Evolutionary conservation across 2,113 vertebrate species (phyloP).

Genomic region (Campylorhamphus procurvoides): DNA sequence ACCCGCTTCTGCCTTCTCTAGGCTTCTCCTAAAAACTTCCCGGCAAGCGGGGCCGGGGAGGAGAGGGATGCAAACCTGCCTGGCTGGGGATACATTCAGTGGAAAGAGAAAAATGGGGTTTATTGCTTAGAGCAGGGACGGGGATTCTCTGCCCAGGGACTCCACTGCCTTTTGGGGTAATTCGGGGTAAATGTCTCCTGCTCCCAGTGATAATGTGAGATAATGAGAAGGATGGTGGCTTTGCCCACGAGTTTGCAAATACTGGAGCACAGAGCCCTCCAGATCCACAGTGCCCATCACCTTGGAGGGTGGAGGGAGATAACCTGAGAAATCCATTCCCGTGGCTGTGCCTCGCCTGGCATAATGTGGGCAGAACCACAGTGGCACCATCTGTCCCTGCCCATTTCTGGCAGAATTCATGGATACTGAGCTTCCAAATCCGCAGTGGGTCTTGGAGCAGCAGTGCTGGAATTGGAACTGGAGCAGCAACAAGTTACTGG

Average conservation of each 20-base stretch:
- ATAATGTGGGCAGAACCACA: too few species aligned
- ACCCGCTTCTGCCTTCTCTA: too few species aligned
- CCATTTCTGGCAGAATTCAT: neutral
- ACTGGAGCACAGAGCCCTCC: neutral
- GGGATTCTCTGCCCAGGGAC: too few species aligned
- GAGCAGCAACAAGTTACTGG: neutral
- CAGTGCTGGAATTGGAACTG: neutral
- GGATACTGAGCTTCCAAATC: neutral
- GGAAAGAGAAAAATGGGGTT: neutral
- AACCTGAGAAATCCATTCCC: neutral
- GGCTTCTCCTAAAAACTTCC: neutral
- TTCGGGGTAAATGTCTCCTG: neutral
- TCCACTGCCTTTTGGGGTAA: neutral
- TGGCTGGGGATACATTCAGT: neutral
- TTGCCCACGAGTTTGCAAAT: neutral
- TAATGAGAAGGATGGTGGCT: neutral
- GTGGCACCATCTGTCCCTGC: neutral
- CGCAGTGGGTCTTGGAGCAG: rapidly evolving
- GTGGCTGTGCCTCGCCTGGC: neutral
- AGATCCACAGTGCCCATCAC: neutral
- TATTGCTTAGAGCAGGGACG: neutral
- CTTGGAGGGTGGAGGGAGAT: rapidly evolving
- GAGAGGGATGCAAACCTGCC: neutral
- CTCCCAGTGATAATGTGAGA: neutral
- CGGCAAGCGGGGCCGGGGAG: neutral